These are phyloP conservation scores for Philereme transversata DNA, from an alignment of 2,888 invertebrate species.

Conservation along the genomic window DNA sequence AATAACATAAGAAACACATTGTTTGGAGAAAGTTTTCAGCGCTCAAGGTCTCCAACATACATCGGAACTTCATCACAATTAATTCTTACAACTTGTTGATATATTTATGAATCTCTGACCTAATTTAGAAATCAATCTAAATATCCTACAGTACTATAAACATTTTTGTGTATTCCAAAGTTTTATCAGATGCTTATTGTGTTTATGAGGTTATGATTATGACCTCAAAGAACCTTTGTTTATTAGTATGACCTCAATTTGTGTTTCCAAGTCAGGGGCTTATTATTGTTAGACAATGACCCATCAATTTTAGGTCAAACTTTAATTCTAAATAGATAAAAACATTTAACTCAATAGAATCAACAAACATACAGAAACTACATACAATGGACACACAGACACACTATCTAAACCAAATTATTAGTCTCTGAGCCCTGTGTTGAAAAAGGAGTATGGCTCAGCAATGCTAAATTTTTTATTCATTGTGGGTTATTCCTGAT, in stretches of 20 bases:
- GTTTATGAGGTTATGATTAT: neutral
- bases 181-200: neutral
- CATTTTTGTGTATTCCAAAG: neutral
- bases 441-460: too few species aligned
- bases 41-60: neutral
- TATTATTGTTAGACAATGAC: neutral
- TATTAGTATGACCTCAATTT: conserved; percentile 11
- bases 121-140: neutral
- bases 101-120: neutral
- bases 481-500: too few species aligned
- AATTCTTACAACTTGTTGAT: neutral
- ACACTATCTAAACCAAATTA: too few species aligned
- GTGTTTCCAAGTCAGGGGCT: neutral
- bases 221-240: conserved; percentile 9
- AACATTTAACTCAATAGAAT: too few species aligned
- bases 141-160: too few species aligned
- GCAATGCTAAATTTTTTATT: too few species aligned
- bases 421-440: too few species aligned
- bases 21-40: neutral
- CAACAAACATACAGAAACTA: too few species aligned
- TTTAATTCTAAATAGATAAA: neutral
- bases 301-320: conserved; percentile 9
- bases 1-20: neutral
- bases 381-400: too few species aligned
- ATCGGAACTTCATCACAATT: neutral